A percentile compares a stretch with the other conserved stretches of the same genome.
phyloP scores from a whole-genome alignment of 2,113 vertebrate species.

The Nanorana parkeri region DNA sequence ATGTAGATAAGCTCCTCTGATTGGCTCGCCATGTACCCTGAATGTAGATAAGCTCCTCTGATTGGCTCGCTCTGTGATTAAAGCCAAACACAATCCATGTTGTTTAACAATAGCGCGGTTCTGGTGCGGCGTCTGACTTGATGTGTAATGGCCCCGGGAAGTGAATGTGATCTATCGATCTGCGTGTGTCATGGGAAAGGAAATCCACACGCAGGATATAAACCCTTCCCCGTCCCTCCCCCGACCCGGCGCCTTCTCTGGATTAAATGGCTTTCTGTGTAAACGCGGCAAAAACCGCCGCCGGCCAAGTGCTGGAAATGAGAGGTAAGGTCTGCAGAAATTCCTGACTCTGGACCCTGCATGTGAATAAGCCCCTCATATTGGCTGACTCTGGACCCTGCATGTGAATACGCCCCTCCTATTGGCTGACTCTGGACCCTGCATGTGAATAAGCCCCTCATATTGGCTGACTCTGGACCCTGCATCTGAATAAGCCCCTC shows the following conservation, averaged over 20 bases:
- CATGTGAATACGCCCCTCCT: not conserved
- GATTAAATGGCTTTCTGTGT: not conserved
- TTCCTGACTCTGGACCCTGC: too few relatives aligned
- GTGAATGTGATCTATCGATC: conserved; percentile 12
- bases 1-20: not conserved
- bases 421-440: not conserved
- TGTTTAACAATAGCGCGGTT: not conserved
- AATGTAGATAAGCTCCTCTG: too few relatives aligned
- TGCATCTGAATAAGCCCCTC: not conserved
- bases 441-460: not conserved
- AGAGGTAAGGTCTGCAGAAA: not conserved
- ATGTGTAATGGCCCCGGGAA: not conserved
- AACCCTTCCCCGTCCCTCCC: not conserved
- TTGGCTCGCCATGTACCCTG: too few relatives aligned
- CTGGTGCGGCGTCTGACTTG: not conserved
- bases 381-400: not conserved
- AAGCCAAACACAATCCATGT: not conserved
- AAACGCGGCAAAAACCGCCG: not conserved
- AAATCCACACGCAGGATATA: conserved; percentile 1
- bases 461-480: not conserved
- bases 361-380: too few relatives aligned
- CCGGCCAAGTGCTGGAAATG: not conserved
- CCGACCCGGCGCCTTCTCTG: too few relatives aligned
- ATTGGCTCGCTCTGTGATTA: not conserved
- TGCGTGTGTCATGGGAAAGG: not conserved